Base-by-base conservation (phyloP, 2,113 vertebrate species). In the Copsychus sechellarum region DNA sequence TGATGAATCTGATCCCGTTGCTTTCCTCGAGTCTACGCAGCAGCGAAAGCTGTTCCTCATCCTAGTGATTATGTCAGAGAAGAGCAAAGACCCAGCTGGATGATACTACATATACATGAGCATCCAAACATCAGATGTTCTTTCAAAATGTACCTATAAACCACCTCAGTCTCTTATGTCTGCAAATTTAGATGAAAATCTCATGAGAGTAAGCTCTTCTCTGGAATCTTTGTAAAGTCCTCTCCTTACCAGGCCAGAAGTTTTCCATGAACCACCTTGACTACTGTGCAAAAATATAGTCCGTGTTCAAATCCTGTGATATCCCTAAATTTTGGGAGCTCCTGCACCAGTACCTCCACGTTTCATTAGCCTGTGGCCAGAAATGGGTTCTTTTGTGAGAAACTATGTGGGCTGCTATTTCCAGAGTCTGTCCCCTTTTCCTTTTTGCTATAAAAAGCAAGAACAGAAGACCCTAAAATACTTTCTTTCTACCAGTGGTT, bases 371-470 rank as follows among this genome's bases (percentile, higher is more conserved):
- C 51, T 79, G 17, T 8, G 16, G 15, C 47, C 80, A 53, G n/a
- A 91, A 95, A 87, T 28, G 6, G 26, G 38, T 50, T 77, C 66
- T 21, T 92, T 82, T 4, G 0, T 83, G 56, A 86, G 34, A 43
- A 66, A 94, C 56, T 64, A 74, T 8, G 5, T 53, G n/a, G 19
- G 25, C 29, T 91, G 47, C 47, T 94, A 91, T 94, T 94, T 86
- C 43, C 48, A 72, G 56, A 73, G 48, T 66, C 47, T 94, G 67
- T 78, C 64, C 66, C 19, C 38, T 86, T 94, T 96, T 71, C 40
- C 34, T 80, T 93, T 93, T 82, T 42, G 4, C 48, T 92, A 84
- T 86, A 78, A 93, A 94, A 96, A 88, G 62, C 45, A 88, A 66
- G 76, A 91, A 94, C 34, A 56, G 51, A 74, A 92, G 15, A 8